Percentiles rank a stretch among this genome's conserved stretches.
phyloP scores from a whole-genome alignment of 92 coral and sea anemone genomes.

The Umimayanthus kanabou region DNA sequence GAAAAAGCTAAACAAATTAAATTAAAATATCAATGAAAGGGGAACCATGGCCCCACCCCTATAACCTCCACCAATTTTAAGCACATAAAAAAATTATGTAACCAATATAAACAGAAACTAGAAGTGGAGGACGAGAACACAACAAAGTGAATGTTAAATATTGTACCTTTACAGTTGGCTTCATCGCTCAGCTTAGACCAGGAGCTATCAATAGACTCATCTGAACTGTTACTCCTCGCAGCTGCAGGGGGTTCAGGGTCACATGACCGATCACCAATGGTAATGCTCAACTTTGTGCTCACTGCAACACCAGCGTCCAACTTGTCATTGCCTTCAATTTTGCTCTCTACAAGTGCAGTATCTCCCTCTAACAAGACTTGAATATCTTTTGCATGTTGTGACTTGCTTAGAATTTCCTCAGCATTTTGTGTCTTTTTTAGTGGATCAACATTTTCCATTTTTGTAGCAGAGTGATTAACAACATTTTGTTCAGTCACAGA shows the following conservation, averaged over 20 bases:
- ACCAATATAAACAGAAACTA: neutral
- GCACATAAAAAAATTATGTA: too few relatives aligned
- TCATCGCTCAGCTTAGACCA: conserved; percentile 88
- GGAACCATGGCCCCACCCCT: too few relatives aligned
- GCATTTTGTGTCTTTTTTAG: neutral
- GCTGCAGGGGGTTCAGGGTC: conserved; percentile 19
- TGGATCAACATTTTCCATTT: neutral
- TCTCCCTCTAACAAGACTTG: neutral
- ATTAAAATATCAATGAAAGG: too few relatives aligned
- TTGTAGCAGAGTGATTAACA: neutral
- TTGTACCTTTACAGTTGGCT: conserved; percentile 45
- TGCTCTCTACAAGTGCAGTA: neutral
- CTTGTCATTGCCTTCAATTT: neutral
- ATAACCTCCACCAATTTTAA: too few relatives aligned
- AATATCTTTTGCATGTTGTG: neutral
- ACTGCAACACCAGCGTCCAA: neutral
- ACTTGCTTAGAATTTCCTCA: neutral
- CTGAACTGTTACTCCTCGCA: conserved; percentile 57
- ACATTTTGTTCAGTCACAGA: neutral
- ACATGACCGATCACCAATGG: conserved; percentile 12
- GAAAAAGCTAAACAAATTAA: too few relatives aligned
- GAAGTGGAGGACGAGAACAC: neutral
- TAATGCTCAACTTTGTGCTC: neutral
- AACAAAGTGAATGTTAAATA: neutral
- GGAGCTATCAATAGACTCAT: conserved; percentile 80